Base-by-base conservation (phyloP, 2,113 vertebrate species). In the Fulica atra region DNA sequence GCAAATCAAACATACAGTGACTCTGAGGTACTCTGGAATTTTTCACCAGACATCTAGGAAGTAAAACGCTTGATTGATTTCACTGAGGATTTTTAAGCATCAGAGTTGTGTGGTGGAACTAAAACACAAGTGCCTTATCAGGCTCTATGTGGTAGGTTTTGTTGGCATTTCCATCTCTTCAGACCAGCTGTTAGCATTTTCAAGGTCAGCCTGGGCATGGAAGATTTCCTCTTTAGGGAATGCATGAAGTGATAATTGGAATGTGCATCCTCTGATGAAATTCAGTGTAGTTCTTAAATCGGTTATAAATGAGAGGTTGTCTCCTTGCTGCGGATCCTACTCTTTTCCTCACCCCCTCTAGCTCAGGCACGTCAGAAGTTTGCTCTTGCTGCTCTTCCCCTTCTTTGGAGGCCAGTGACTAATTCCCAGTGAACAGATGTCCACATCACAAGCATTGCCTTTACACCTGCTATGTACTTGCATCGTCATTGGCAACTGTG, bases 161-260 rank as follows among this genome's bases (percentile, higher is more conserved):
- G 86, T 79, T n/a, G 46, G 88, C 88, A 35, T 89, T 94, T 94
- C 77, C 69, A 54, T 87, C 86, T 79, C 68, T 76, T 93, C 84
- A 87, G 93, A 91, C 61, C 95, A 96, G 96, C 92, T 96, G 92
- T 89, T 94, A 69, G 66, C 57, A 35, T 96, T 96, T 97, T 93
- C 93, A 89, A 92, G 94, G 92, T 96, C 95, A 94, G 63, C 10
- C 26, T 24, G 91, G 77, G 83, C 77, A 74, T 59, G 70, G 73
- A 94, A 87, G 51, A 82, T 86, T 94, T 94, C 29, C 25, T 91
- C 59, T 70, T 88, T 64, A 80, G 88, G 63, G 86, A 89, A 92
- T 87, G 85, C 42, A 9, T 83, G 61, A 86, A 89, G 65, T 50
- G 16, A 71, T 35, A 77, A 74, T 63, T 83, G 44, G 54, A 95